phyloP scores from a whole-genome alignment of 2,797 vertebrate genomes.

The Protonibea diacanthus region DNA sequence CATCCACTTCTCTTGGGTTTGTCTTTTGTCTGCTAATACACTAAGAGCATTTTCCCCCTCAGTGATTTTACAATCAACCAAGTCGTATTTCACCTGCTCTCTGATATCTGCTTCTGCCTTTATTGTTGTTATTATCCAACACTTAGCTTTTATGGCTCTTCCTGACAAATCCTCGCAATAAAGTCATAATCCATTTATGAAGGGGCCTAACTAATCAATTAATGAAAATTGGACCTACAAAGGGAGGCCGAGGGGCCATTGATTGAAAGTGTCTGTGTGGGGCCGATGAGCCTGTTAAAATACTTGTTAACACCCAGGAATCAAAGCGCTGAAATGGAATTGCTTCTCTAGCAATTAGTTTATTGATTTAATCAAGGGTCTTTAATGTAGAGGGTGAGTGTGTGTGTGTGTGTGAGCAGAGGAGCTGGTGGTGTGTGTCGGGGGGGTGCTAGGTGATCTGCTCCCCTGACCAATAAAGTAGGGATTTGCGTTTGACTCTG shows the following conservation, averaged over 20 bases:
- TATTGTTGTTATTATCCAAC: slow-evolving; percentile 89
- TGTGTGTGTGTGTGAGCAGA: slow-evolving; percentile 83
- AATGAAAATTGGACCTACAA: slow-evolving; percentile 95
- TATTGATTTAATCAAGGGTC: slow-evolving; percentile 99
- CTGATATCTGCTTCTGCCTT: slow-evolving; percentile 84
- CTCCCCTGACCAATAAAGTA: slow-evolving; percentile 80
- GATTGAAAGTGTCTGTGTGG: slow-evolving; percentile 92
- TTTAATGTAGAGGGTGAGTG: slow-evolving; percentile 96
- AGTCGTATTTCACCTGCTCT: slow-evolving; percentile 84
- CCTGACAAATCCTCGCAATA: slow-evolving; percentile 87
- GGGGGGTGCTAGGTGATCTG: slow-evolving; percentile 79
- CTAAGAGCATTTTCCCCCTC: slow-evolving; percentile 85
- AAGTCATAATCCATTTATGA: slow-evolving; percentile 95
- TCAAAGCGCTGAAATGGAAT: slow-evolving; percentile 95
- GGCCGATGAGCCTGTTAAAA: slow-evolving; percentile 88
- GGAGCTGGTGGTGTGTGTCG: slow-evolving; percentile 84
- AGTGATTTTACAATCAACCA: slow-evolving; percentile 86
- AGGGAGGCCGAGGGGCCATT: slow-evolving; percentile 88
- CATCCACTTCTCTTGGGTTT: slow-evolving; percentile 64
- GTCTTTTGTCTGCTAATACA: slow-evolving; percentile 84
- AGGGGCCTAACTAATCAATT: slow-evolving; percentile 95
- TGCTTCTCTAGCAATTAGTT: slow-evolving; percentile 97
- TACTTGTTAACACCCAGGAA: slow-evolving; percentile 90
- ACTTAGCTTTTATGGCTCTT: slow-evolving; percentile 87
- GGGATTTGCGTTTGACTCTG: slow-evolving; percentile 81